These are phyloP conservation scores for Elysia chlorotica DNA, from an alignment of 1,140 invertebrate species.

Conservation along the genomic window DNA sequence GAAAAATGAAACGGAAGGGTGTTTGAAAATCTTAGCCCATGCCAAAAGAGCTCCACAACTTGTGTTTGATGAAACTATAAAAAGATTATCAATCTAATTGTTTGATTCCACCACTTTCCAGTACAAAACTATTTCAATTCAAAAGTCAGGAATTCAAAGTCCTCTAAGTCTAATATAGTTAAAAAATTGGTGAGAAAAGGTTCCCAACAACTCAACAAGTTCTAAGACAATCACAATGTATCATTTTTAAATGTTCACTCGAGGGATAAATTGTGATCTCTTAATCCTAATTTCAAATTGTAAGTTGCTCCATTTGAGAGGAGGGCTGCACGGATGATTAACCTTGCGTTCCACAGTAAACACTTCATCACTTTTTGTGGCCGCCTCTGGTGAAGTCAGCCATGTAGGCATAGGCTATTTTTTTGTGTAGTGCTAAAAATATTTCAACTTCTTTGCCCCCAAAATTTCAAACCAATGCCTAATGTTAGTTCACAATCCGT, in stretches of 20 bases:
- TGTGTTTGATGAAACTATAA: neutral
- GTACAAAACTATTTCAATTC: neutral
- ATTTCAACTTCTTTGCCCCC: neutral
- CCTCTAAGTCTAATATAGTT: neutral
- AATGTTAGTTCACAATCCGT: neutral
- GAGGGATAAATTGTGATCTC: too few species aligned
- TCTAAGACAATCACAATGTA: neutral
- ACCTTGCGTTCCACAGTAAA: neutral
- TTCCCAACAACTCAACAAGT: neutral
- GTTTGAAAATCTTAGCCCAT: neutral
- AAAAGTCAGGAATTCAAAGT: neutral
- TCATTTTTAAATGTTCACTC: neutral
- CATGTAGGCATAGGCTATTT: neutral
- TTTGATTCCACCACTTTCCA: neutral
- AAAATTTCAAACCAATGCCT: neutral
- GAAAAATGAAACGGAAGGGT: too few species aligned
- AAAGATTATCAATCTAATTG: neutral
- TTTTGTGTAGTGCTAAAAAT: neutral
- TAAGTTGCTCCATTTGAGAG: neutral
- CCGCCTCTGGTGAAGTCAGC: too few species aligned
- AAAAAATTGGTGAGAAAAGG: neutral
- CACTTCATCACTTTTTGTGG: neutral
- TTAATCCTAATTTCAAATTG: neutral
- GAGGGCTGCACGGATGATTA: neutral
- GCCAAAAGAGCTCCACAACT: neutral